A percentile compares a stretch with the other conserved stretches of the same genome.
Conservation (phyloP, 1,140 invertebrate species). For the Asbolus verrucosus region DNA sequence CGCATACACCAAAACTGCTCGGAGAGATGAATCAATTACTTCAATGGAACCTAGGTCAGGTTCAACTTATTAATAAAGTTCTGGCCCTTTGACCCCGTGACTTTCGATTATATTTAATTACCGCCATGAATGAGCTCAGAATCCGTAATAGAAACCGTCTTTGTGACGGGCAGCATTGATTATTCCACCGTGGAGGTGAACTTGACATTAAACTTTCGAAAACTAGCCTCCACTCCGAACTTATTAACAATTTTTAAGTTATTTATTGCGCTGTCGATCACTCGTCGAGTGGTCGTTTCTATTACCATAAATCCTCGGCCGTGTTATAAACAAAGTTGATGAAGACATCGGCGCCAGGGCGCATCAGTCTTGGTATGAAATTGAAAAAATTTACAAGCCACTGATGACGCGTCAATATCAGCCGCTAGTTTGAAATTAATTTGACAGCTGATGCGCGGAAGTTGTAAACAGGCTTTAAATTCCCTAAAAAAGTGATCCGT, state of each 20-base stretch:
- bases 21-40: slow-evolving; percentile 10
- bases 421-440: slow-evolving; percentile 15
- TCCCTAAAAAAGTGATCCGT: slow-evolving; percentile 7
- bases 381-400: slow-evolving; percentile 22
- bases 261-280: slow-evolving; percentile 1
- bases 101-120: slow-evolving; percentile 37
- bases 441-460: slow-evolving; percentile 22
- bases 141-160: slow-evolving; percentile 12
- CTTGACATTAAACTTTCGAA: slow-evolving; percentile 22
- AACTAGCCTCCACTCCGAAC: neutral
- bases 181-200: slow-evolving; percentile 25
- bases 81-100: slow-evolving; percentile 27
- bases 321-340: neutral
- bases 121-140: slow-evolving; percentile 24
- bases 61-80: slow-evolving; percentile 35
- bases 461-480: slow-evolving; percentile 38
- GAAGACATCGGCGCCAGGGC: neutral
- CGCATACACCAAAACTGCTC: slow-evolving; percentile 23
- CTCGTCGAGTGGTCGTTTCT: neutral
- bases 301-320: neutral
- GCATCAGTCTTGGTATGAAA: neutral
- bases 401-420: slow-evolving; percentile 10
- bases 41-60: slow-evolving; percentile 21
- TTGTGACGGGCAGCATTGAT: slow-evolving; percentile 10
- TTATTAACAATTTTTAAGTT: neutral